These are phyloP conservation scores for Sinonovacula constricta DNA, from an alignment of 1,140 invertebrate species.

Conservation along the genomic window DNA sequence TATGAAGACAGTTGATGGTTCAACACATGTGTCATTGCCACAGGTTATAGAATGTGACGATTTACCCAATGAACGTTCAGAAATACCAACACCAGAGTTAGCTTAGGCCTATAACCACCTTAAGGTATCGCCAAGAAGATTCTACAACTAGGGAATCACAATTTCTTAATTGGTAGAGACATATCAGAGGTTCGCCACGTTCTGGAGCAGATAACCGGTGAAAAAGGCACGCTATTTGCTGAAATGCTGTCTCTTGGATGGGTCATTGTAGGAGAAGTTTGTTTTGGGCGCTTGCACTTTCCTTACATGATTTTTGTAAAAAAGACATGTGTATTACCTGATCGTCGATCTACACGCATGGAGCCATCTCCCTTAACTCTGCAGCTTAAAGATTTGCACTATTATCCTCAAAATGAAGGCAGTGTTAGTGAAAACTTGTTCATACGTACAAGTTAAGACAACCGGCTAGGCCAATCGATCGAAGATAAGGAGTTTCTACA, in stretches of 20 bases:
- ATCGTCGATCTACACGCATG: no score
- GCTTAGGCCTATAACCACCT: background rate
- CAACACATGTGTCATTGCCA: background rate
- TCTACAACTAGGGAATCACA: background rate
- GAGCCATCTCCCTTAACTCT: no score
- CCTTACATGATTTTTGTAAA: background rate
- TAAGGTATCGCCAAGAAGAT: background rate
- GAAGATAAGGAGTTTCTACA: conserved; percentile 46
- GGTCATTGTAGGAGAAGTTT: conserved; percentile 34
- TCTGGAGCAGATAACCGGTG: conserved; percentile 20
- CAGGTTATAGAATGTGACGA: background rate
- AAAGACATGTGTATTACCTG: background rate
- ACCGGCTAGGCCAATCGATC: conserved; percentile 16
- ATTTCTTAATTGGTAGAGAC: conserved; percentile 28
- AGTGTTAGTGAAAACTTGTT: no score
- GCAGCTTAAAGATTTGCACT: no score
- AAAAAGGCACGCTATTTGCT: conserved; percentile 22
- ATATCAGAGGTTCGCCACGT: conserved; percentile 31
- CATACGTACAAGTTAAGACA: conserved; percentile 4
- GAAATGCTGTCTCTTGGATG: conserved; percentile 30
- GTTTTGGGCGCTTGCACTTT: background rate
- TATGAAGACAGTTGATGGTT: background rate
- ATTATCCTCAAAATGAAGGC: no score
- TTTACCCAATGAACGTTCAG: background rate
- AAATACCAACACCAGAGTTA: conserved; percentile 11